Evolutionary conservation across 2,888 invertebrate species (phyloP).

Genomic region (Lasioglossum villosulum): DNA sequence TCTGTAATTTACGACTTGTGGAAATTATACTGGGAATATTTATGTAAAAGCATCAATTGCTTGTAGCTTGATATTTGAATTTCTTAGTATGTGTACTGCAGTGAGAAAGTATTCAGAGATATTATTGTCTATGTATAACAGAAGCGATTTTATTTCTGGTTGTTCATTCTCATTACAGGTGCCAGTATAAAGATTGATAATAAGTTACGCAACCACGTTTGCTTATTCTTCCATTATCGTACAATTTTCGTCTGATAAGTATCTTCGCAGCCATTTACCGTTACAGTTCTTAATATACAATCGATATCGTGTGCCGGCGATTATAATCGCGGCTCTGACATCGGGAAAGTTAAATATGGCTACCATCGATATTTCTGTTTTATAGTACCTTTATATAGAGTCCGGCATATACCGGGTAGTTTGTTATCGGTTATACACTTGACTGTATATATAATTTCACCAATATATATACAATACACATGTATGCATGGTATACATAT

Average conservation of each 20-base stretch:
- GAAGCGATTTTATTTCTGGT: neutral
- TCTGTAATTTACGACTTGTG: no score
- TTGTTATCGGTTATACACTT: neutral
- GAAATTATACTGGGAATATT: neutral
- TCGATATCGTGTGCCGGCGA: neutral
- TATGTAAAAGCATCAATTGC: neutral
- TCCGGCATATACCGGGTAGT: neutral
- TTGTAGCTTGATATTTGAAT: neutral
- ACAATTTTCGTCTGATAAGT: neutral
- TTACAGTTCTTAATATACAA: constrained; percentile 10
- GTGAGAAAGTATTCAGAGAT: neutral
- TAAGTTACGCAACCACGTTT: neutral
- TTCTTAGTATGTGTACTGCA: neutral
- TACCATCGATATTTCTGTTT: constrained; percentile 32
- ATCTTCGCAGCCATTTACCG: neutral
- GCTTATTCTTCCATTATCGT: neutral
- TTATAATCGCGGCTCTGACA: constrained; percentile 6
- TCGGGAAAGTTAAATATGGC: constrained; percentile 8
- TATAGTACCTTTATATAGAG: constrained; percentile 2
- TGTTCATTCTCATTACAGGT: neutral
- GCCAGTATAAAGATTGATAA: neutral
- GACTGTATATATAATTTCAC: neutral
- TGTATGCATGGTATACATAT: no score
- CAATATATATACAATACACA: no score
- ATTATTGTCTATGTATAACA: neutral